phyloP scores from a whole-genome alignment of 2,113 vertebrate genomes.

The Crotophaga sulcirostris region DNA sequence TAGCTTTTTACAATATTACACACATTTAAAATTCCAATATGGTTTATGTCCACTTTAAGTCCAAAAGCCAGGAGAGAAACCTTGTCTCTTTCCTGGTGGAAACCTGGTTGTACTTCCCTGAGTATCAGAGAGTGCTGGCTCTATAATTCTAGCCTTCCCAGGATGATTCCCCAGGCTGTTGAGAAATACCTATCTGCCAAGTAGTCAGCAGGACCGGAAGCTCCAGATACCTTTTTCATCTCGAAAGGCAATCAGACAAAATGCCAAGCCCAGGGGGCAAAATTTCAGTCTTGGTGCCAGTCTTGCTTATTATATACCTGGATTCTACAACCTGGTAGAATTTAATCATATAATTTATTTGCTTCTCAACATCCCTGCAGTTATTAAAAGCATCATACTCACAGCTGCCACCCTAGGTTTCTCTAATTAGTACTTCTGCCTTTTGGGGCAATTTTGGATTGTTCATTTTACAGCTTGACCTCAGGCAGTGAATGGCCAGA shows the following conservation, averaged over 20 bases:
- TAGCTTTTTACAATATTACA: not conserved
- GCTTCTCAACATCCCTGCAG: conserved; percentile 64
- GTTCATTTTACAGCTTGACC: conserved; percentile 28
- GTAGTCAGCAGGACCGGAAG: conserved; percentile 26
- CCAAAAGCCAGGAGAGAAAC: not conserved
- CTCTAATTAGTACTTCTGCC: conserved; percentile 60
- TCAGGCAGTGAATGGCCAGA: not conserved
- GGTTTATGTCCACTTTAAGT: not conserved
- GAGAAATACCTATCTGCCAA: conserved; percentile 42
- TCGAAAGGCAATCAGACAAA: conserved; percentile 46
- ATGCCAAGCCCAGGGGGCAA: conserved; percentile 52
- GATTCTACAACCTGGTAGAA: conserved; percentile 44
- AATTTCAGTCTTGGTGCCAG: conserved; percentile 58
- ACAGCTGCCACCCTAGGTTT: conserved; percentile 29
- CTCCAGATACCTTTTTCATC: conserved; percentile 38
- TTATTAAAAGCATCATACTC: conserved; percentile 44
- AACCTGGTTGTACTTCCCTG: not conserved
- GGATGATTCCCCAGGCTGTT: not conserved
- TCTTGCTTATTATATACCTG: conserved; percentile 50
- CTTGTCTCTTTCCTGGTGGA: not conserved
- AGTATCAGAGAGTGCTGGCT: not conserved
- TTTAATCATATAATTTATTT: conserved; percentile 65
- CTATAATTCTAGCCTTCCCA: not conserved
- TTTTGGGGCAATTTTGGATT: not conserved
- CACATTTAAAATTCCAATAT: not conserved